These are phyloP conservation scores for Drosophila quadrilineata DNA, from an alignment of 1,140 invertebrate genomes.

Conservation along the genomic window DNA sequence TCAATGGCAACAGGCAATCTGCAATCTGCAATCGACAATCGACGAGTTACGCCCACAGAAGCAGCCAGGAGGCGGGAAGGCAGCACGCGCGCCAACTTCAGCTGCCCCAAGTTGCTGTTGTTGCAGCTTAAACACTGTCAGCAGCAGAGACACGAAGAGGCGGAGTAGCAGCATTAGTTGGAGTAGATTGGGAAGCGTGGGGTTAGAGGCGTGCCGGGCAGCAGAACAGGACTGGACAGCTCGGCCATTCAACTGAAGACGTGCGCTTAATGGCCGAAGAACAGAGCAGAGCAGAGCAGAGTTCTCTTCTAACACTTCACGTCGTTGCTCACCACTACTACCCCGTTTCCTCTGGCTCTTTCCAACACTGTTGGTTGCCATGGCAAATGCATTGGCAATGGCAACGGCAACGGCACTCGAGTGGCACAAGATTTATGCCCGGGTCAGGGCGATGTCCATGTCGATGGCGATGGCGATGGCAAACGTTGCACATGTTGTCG, in stretches of 20 bases:
- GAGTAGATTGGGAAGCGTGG: no score
- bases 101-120: neutral
- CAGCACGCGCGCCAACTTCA: slow-evolving; percentile 12
- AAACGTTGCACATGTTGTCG: slow-evolving; percentile 76
- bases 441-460: slow-evolving; percentile 55
- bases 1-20: slow-evolving; percentile 45
- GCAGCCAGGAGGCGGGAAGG: neutral
- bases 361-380: neutral
- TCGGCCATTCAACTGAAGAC: slow-evolving; percentile 38
- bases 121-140: slow-evolving; percentile 22
- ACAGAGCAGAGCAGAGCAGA: slow-evolving; percentile 13
- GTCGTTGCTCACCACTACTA: no score
- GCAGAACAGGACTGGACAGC: neutral
- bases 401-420: slow-evolving; percentile 58
- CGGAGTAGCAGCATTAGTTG: neutral
- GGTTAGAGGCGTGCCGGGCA: slow-evolving; percentile 2
- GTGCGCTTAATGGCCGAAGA: slow-evolving; percentile 62
- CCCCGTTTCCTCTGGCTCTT: no score
- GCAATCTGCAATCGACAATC: no score
- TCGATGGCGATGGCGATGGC: slow-evolving; percentile 29
- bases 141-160: slow-evolving; percentile 19
- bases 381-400: neutral
- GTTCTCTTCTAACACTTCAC: no score
- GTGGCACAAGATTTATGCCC: slow-evolving; percentile 69
- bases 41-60: no score